These are phyloP conservation scores for Philereme vetulata DNA, from an alignment of 2,888 invertebrate genomes.

Conservation along the genomic window DNA sequence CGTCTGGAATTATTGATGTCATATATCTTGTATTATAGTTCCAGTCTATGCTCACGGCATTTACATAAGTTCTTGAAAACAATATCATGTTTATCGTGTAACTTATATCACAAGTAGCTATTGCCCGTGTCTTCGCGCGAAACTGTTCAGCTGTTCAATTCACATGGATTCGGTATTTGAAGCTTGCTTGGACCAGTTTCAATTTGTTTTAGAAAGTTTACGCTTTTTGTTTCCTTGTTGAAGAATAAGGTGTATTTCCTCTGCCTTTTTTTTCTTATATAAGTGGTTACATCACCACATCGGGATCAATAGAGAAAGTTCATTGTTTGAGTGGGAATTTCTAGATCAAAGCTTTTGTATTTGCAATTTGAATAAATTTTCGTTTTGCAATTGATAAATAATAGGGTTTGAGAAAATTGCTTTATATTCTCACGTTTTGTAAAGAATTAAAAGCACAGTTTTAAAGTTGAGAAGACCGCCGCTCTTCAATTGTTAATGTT, in stretches of 20 bases:
- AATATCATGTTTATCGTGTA: constrained; percentile 29
- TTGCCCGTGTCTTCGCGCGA: not conserved
- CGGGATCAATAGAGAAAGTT: constrained; percentile 44
- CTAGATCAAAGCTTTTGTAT: constrained; percentile 25
- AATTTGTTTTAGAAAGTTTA: constrained; percentile 21
- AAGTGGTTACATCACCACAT: constrained; percentile 28
- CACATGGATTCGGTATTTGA: constrained; percentile 7
- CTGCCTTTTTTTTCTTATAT: constrained; percentile 16
- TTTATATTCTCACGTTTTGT: not conserved
- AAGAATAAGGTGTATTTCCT: constrained; percentile 25
- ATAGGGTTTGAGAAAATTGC: constrained; percentile 10
- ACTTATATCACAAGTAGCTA: constrained; percentile 15
- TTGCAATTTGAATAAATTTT: constrained; percentile 14
- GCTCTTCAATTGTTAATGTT: no score
- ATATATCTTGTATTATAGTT: constrained; percentile 3
- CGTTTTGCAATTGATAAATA: constrained; percentile 4
- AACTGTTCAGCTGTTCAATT: constrained; percentile 7
- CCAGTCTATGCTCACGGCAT: constrained; percentile 15
- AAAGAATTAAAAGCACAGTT: not conserved
- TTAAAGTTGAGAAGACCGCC: no score
- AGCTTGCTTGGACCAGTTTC: not conserved
- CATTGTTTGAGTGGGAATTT: constrained; percentile 41
- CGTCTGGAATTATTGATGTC: no score
- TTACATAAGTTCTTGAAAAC: constrained; percentile 26
- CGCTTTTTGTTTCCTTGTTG: constrained; percentile 12